Evolutionary conservation across 2,888 invertebrate genomes (phyloP).

Genomic region (Spisula subtruncata): DNA sequence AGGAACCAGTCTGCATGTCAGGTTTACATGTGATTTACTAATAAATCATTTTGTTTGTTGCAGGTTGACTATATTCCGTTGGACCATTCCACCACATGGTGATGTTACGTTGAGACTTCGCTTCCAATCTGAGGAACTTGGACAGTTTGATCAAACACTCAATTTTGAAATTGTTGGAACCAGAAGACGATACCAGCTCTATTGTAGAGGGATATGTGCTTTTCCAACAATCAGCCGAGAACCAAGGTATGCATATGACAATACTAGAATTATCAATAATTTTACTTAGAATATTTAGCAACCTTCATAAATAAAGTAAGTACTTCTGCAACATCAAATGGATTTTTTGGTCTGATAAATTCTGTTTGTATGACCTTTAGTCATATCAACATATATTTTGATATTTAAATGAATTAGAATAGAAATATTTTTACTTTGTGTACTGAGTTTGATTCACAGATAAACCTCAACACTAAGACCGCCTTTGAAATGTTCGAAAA

Average conservation of each 20-base stretch:
- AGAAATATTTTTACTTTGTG: too few species aligned
- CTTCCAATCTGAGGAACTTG: slow-evolving; percentile 87
- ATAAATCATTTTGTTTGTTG: slow-evolving; percentile 19
- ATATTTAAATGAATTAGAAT: too few species aligned
- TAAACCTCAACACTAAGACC: too few species aligned
- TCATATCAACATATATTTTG: too few species aligned
- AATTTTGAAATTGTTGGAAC: slow-evolving; percentile 88
- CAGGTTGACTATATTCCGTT: slow-evolving; percentile 86
- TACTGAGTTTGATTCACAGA: too few species aligned
- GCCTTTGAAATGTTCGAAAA: too few species aligned
- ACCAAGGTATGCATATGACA: slow-evolving; percentile 82
- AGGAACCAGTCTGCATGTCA: neutral
- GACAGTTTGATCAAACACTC: slow-evolving; percentile 88
- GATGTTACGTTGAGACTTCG: slow-evolving; percentile 85
- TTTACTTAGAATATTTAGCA: neutral
- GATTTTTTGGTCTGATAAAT: too few species aligned
- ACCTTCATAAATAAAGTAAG: too few species aligned
- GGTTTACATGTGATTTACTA: neutral
- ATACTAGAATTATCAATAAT: neutral
- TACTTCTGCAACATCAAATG: too few species aligned
- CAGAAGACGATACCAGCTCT: slow-evolving; percentile 87
- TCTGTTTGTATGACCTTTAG: too few species aligned
- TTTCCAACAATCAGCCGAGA: slow-evolving; percentile 88
- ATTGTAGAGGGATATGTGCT: slow-evolving; percentile 87
- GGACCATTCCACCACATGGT: slow-evolving; percentile 87